phyloP scores from a whole-genome alignment of 2,888 invertebrate species.

The Aleiodes testaceus region DNA sequence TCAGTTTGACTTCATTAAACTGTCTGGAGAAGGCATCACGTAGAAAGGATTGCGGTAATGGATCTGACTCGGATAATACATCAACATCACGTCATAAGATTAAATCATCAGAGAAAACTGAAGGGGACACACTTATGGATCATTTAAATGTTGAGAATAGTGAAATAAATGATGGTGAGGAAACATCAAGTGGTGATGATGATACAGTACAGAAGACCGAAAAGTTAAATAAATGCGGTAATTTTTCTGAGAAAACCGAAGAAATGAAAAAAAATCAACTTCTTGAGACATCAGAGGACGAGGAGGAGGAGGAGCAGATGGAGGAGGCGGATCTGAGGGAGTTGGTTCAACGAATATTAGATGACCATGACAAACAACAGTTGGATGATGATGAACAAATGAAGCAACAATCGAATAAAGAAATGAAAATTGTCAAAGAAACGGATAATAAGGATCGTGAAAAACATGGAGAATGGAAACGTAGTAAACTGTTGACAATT shows the following conservation, averaged over 20 bases:
- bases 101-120: slow-evolving; percentile 50
- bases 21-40: slow-evolving; percentile 57
- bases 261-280: slow-evolving; percentile 44
- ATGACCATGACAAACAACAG: too few species aligned
- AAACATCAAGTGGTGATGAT: slow-evolving; percentile 36
- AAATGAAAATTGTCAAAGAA: background rate
- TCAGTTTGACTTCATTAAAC: slow-evolving; percentile 51
- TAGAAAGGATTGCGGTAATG: slow-evolving; percentile 42
- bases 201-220: background rate
- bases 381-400: slow-evolving; percentile 27
- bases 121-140: slow-evolving; percentile 59
- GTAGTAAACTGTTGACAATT: slow-evolving; percentile 59
- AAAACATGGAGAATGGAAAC: slow-evolving; percentile 59
- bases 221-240: background rate
- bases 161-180: slow-evolving; percentile 39
- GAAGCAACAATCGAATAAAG: slow-evolving; percentile 2
- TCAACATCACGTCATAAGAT: slow-evolving; percentile 45
- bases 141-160: slow-evolving; percentile 58
- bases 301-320: background rate
- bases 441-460: slow-evolving; percentile 12
- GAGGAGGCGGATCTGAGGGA: too few species aligned
- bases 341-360: too few species aligned
- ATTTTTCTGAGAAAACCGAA: slow-evolving; percentile 46
- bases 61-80: slow-evolving; percentile 39
- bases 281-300: slow-evolving; percentile 9